Evolutionary conservation across 92 coral and sea anemone species (phyloP), one percentile per base, ranked within the genome.

Genomic region (Hydrozoanthus gracilis): DNA sequence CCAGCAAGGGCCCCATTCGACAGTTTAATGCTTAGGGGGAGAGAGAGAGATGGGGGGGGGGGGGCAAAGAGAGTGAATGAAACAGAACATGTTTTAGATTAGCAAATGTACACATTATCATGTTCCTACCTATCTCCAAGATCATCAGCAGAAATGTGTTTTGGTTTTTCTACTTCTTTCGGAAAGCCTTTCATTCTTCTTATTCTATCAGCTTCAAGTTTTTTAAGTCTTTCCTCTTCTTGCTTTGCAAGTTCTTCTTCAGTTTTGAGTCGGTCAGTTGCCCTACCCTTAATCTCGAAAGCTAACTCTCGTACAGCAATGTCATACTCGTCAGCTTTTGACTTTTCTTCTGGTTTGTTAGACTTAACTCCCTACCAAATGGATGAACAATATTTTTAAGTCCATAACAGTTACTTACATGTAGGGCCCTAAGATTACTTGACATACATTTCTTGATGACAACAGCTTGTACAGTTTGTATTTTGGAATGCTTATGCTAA

Each of bases 61-160:
- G n/a, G n/a, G n/a, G n/a, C n/a, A n/a, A n/a, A n/a, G n/a, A n/a
- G n/a, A n/a, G n/a, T n/a, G n/a, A n/a, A n/a, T n/a, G n/a, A 27
- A 27, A 27, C 39, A 27, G 39, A 27, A 27, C 39, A 27, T 27
- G 39, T 27, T 27, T 27, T 27, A 27, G 39, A 27, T 27, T 27
- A 2, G 39, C 39, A 27, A 27, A 27, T 27, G 39, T 27, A 27
- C 39, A 27, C 47, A 10, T 17, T 45, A 8, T 8, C 10, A 9
- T 49, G 39, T 44, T 9, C 61, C 77, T 82, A 95, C 99, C 99
- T 91, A 86, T 96, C 99, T 62, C 94, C 98, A 48, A 96, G 92
- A 74, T 96, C 99, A 91, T 96, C 99, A 50, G 99, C 99, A 79
- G 99, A 96, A 8, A 90, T 51, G 54, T 96, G 99, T 45, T 92